These are phyloP conservation scores for Eufriesea mexicana DNA, from an alignment of 1,140 invertebrate species.

Conservation along the genomic window DNA sequence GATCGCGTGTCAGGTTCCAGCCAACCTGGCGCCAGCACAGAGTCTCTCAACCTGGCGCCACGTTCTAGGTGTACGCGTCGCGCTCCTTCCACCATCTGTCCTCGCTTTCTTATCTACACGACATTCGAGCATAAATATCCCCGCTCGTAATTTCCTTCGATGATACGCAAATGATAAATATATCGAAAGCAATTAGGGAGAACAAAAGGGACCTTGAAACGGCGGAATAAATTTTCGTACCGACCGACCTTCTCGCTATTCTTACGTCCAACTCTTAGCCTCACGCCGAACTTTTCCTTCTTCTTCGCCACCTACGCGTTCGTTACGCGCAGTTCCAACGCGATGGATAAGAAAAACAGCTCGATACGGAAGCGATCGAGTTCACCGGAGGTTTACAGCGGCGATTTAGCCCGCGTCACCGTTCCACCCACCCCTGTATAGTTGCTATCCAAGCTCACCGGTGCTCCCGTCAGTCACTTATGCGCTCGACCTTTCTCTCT, in stretches of 20 bases:
- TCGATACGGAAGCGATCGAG: not conserved
- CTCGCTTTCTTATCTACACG: conserved; percentile 31
- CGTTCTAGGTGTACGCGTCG: not conserved
- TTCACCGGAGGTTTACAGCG: not conserved
- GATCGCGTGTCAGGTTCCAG: conserved; percentile 80
- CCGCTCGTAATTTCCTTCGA: conserved; percentile 6
- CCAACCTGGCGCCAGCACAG: conserved; percentile 79
- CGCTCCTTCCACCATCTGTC: conserved; percentile 11
- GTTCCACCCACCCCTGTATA: not conserved
- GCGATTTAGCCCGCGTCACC: conserved; percentile 30
- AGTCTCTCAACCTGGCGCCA: conserved; percentile 71
- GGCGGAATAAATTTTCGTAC: not conserved
- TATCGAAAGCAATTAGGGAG: not conserved
- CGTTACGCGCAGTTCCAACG: too few species aligned
- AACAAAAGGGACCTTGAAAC: not conserved
- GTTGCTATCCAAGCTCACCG: not conserved
- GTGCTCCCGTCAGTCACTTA: conserved; percentile 54
- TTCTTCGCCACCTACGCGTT: not conserved
- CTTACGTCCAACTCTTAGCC: too few species aligned
- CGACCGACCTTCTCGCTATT: not conserved
- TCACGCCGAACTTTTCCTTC: accelerated
- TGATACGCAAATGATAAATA: conserved; percentile 9
- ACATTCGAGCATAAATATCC: conserved; percentile 35
- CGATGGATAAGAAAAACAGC: not conserved
- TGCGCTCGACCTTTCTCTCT: conserved; percentile 2